These are phyloP conservation scores for Synergus gifuensis DNA, from an alignment of 2,888 invertebrate species.

Conservation along the genomic window DNA sequence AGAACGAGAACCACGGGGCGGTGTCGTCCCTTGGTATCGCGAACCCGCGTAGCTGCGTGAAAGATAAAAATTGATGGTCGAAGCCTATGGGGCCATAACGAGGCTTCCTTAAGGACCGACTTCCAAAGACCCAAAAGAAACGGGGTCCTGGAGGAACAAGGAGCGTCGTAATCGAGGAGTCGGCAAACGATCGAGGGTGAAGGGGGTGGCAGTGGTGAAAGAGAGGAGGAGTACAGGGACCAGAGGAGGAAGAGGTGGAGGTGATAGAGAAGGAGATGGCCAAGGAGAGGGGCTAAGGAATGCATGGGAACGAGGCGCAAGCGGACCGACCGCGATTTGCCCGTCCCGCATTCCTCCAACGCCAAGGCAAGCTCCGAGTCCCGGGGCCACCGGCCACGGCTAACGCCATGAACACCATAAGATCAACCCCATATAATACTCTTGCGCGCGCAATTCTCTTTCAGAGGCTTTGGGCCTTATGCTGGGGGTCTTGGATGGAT, in stretches of 20 bases:
- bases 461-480: conserved; percentile 14
- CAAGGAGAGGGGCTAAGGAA: conserved; percentile 61
- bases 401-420: conserved; percentile 72
- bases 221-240: conserved; percentile 47
- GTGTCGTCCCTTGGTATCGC: conserved; percentile 44
- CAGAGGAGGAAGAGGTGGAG: conserved; percentile 42
- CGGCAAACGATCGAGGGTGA: conserved; percentile 53
- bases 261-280: conserved; percentile 44
- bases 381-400: conserved; percentile 75
- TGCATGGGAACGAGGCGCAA: conserved; percentile 74
- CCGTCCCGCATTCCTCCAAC: conserved; percentile 76
- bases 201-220: conserved; percentile 47
- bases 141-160: conserved; percentile 59
- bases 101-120: conserved; percentile 52
- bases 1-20: conserved; percentile 46
- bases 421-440: conserved; percentile 61
- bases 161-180: conserved; percentile 51
- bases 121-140: conserved; percentile 60
- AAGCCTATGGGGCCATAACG: conserved; percentile 52
- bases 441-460: conserved; percentile 16
- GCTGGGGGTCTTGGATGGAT: conserved; percentile 34
- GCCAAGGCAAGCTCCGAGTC: conserved; percentile 68
- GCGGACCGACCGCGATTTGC: conserved; percentile 77
- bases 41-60: conserved; percentile 43
- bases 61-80: conserved; percentile 54